A percentile compares a stretch with the other conserved stretches of the same genome.
Conservation (phyloP, 2,888 invertebrate species). For the Caprella mutica region DNA sequence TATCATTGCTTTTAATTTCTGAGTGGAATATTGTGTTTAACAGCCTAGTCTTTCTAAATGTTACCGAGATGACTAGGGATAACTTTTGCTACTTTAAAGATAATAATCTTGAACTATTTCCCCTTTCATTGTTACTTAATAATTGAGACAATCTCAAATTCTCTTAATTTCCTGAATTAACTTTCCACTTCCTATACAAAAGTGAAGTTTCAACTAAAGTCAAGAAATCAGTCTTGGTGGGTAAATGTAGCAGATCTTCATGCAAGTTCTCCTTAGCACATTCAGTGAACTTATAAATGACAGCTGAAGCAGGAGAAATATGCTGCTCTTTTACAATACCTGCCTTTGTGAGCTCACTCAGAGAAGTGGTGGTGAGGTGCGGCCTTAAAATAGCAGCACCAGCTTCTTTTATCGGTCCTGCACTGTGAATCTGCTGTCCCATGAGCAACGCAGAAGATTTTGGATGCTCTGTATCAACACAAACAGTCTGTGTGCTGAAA, state of each 20-base stretch:
- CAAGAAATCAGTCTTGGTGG: constrained; percentile 18
- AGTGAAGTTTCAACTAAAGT: constrained; percentile 19
- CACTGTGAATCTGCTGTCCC: constrained; percentile 18
- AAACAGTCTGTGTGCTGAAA: constrained; percentile 21
- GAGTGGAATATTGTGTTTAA: too few relatives aligned
- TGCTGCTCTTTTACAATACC: constrained; percentile 21
- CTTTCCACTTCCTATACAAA: constrained; percentile 29
- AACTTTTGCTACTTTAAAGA: too few relatives aligned
- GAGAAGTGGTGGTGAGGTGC: constrained; percentile 13
- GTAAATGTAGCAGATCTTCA: constrained; percentile 25
- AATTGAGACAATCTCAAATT: too few relatives aligned
- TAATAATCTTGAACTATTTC: too few relatives aligned
- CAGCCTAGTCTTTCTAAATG: too few relatives aligned
- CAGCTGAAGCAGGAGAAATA: constrained; percentile 17
- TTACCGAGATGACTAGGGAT: too few relatives aligned
- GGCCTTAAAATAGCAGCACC: constrained; percentile 28
- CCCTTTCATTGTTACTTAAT: too few relatives aligned
- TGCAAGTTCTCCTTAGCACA: constrained; percentile 12
- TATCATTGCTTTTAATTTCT: too few relatives aligned
- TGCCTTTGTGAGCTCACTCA: not conserved
- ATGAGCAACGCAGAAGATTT: constrained; percentile 14
- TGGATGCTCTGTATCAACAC: constrained; percentile 18
- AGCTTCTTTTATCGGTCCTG: constrained; percentile 9
- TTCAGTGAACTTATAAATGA: not conserved
- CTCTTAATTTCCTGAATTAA: too few relatives aligned